A percentile compares a stretch with the other conserved stretches of the same genome.
phyloP scores from a whole-genome alignment of 2,888 invertebrate genomes.

The Synergus japonicus region DNA sequence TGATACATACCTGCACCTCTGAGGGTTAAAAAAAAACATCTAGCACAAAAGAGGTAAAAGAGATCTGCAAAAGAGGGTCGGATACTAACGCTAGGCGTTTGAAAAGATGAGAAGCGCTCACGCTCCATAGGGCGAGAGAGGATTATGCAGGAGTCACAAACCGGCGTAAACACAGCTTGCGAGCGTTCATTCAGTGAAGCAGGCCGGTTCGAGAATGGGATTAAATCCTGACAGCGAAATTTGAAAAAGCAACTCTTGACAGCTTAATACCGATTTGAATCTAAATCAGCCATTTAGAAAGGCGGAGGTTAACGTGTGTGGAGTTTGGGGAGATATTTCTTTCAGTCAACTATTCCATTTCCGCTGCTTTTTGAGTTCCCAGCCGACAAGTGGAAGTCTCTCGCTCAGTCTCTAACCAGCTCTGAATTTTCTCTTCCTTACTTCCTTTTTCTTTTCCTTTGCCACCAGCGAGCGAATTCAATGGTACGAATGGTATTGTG shows the following conservation, averaged over 20 bases:
- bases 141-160: conserved; percentile 66
- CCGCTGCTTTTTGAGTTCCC: conserved; percentile 19
- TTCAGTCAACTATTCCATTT: conserved; percentile 16
- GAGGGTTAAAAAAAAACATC: conserved; percentile 1
- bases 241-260: conserved; percentile 72
- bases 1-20: conserved; percentile 33
- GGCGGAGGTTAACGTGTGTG: conserved; percentile 53
- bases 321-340: conserved; percentile 44
- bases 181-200: conserved; percentile 60
- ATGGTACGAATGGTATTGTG: conserved; percentile 45
- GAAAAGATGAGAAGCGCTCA: conserved; percentile 54
- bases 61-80: conserved; percentile 44
- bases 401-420: not conserved
- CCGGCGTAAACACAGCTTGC: conserved; percentile 69
- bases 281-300: conserved; percentile 71
- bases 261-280: conserved; percentile 74
- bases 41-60: conserved; percentile 44
- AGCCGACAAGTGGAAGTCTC: conserved; percentile 6
- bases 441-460: conserved; percentile 16
- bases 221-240: conserved; percentile 69
- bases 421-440: conserved; percentile 17
- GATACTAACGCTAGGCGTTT: conserved; percentile 58
- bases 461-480: conserved; percentile 43
- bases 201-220: conserved; percentile 68
- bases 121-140: conserved; percentile 44